Base-by-base conservation (phyloP, 2,888 invertebrate genomes). In the Diplazon laetatorius region DNA sequence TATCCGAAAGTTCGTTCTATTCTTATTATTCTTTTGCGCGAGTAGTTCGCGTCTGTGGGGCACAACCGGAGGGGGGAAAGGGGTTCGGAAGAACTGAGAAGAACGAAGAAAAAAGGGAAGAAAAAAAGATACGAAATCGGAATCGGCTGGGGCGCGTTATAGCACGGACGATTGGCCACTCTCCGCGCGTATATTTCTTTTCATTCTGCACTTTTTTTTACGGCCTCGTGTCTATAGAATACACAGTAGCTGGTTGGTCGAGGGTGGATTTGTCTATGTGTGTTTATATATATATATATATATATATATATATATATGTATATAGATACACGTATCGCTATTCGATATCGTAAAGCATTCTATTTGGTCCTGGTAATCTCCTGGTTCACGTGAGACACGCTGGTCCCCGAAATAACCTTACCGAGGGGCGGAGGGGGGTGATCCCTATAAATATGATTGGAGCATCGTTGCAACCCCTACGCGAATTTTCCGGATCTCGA, bases 401-500 rank as follows among this genome's bases (percentile, higher is more conserved):
- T 74, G 80, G 78, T 81, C 75, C 70, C 78, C 78, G 80, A 75
- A 79, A 77, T 82, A 80, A 74, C 80, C 82, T 80, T 73, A 81
- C 79, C 82, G 82, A 80, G 74, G 6, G 6, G 30, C 82, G 82
- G 81, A 73, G 6, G 6, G 30, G 30, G 6, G 30, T 6, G 35
- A 57, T 44, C 55, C 82, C 87, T 87, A 90, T 90, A 90, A 90
- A 90, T 90, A 90, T 90, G 89, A 90, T 90, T 89, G 88, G 88
- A 85, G 83, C 82, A 84, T 84, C 84, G 84, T 81, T 83, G 84
- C 83, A 84, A 76, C 82, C 82, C 79, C 75, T 74, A 63, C 55
- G 52, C 44, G 63, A 74, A 70, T 78, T 69, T 70, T 74, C 70
- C 39, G 57, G 46, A 59, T 59, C 25, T 50, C 66, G 46, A 35